Base-by-base conservation (phyloP, 1,140 invertebrate species). In the Hormaphis cornu region DNA sequence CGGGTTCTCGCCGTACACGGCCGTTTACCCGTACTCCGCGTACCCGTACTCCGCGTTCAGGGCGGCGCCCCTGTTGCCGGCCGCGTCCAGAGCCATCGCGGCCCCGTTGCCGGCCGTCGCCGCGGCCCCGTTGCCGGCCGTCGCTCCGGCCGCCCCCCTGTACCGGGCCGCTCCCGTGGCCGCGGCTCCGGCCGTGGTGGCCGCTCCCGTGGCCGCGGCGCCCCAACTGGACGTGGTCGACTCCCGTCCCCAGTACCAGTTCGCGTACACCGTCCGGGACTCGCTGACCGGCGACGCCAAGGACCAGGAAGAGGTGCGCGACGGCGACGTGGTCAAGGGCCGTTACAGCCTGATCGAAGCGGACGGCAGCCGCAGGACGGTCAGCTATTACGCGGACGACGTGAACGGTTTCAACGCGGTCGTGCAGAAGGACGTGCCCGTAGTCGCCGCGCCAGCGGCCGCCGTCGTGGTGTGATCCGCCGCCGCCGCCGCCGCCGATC, bases 401-500 rank as follows among this genome's bases (percentile, higher is more conserved):
- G 80, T 84, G 59, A 82, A 82, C 72, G 85, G 85, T 53, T 86
- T 85, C 77, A 85, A 86, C 75, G 85, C 85, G 8, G 82, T 85
- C 35, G 84, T 86, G 0, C 81, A 82, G 58, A 82, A 81, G 26
- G 81, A 83, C 72, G 70, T 33, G 69, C 74, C 14, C n/a, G 71
- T 72, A 1, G 26, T 33, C 9, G 42, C 35, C 3, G n/a, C 69
- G 5, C 14, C 48, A 9, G 54, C 53, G 44, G 71, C 58, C 22
- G 48, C 73, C 12, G 69, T 66, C 22, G 50, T 66, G 0, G 40
- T 28, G 20, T 44, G 20, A 59, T 30, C n/a, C 7, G 4, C 28
- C 14, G 33, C 20, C 12, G 18, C 18, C 6, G 20, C 2, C 46
- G 3, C 4, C 30, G 30, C 4, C 30, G 30, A 33, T 33, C 9